phyloP scores from a whole-genome alignment of 2,113 vertebrate species.

The Gadus chalcogrammus region DNA sequence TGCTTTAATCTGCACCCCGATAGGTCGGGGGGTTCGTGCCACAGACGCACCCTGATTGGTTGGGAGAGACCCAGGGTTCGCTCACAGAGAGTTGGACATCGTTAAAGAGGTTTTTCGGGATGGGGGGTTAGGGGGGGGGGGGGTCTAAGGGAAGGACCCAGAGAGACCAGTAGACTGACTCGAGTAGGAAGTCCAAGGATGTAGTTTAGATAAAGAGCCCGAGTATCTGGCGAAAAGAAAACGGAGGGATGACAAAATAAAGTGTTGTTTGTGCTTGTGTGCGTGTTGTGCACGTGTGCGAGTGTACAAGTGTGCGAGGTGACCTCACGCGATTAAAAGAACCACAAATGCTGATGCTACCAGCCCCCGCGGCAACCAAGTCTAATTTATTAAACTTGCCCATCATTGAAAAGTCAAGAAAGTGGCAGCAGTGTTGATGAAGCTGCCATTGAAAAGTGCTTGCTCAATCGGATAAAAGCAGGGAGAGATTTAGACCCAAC shows the following conservation, averaged over 20 bases:
- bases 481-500: conserved; percentile 1
- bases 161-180: background rate
- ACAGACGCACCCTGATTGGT: conserved; percentile 43
- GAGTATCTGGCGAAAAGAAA: conserved; percentile 6
- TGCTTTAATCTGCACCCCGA: conserved; percentile 52
- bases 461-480: conserved; percentile 47
- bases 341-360: background rate
- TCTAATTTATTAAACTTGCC: background rate
- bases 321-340: too few species aligned
- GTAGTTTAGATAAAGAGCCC: background rate
- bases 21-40: conserved; percentile 39
- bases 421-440: conserved; percentile 9
- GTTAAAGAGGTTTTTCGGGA: conserved; percentile 32
- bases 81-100: conserved; percentile 40
- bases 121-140: background rate
- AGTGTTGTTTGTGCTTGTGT: background rate
- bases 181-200: too few species aligned
- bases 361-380: background rate
- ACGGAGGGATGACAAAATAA: background rate
- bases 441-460: conserved; percentile 23
- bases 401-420: conserved; percentile 9
- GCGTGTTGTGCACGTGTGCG: too few species aligned
- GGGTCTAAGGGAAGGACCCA: background rate
- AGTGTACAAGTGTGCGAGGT: too few species aligned
- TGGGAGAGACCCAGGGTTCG: conserved; percentile 32